Percentiles rank a stretch among this genome's conserved stretches.
Conservation (phyloP, 1,140 invertebrate genomes). For the Dendroctonus valens region DNA sequence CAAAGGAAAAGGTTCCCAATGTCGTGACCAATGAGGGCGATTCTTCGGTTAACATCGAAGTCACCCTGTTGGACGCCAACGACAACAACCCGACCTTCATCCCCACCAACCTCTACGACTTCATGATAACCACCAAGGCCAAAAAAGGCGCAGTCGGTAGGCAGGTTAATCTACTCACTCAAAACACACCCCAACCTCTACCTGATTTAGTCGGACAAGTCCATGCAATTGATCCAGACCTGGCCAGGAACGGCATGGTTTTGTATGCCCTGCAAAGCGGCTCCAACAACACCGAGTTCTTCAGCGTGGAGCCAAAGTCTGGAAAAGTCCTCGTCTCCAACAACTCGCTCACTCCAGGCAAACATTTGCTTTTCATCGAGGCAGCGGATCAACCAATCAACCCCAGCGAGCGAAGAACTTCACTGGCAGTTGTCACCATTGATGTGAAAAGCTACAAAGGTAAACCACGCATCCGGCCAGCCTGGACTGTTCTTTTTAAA, state of each 20-base stretch:
- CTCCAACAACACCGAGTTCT: constrained; percentile 64
- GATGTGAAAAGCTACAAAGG: constrained; percentile 62
- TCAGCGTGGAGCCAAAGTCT: constrained; percentile 68
- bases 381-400: constrained; percentile 78
- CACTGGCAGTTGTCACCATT: constrained; percentile 78
- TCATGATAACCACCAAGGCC: constrained; percentile 67
- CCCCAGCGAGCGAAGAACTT: constrained; percentile 75
- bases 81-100: constrained; percentile 84
- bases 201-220: constrained; percentile 65
- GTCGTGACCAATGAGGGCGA: constrained; percentile 55
- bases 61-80: constrained; percentile 77
- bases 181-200: background rate
- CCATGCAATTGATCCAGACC: constrained; percentile 76
- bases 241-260: constrained; percentile 76
- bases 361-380: constrained; percentile 78
- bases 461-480: too few species aligned
- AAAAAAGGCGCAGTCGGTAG: constrained; percentile 56
- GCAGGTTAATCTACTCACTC: background rate
- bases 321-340: constrained; percentile 71
- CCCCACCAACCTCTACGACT: constrained; percentile 77
- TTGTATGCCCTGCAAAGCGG: constrained; percentile 73
- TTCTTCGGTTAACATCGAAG: constrained; percentile 73
- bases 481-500: too few species aligned
- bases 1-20: constrained; percentile 69
- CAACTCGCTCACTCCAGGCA: constrained; percentile 62